Evolutionary conservation across 2,797 vertebrate genomes (phyloP).

Genomic region (Poeciliopsis turneri): DNA sequence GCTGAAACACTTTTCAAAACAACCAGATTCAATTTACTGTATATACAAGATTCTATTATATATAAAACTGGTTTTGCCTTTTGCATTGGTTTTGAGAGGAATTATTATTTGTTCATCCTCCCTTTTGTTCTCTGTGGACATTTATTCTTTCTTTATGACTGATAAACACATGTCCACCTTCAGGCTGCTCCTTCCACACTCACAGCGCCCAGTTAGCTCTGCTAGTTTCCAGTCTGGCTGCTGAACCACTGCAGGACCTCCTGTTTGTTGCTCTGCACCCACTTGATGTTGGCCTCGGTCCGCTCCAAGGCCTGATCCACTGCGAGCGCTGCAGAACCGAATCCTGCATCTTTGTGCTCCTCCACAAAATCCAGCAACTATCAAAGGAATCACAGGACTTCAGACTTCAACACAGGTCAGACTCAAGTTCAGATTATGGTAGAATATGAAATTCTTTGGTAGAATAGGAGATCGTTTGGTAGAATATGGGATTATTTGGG

Average conservation of each 20-base stretch:
- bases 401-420: too few species aligned
- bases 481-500: too few species aligned
- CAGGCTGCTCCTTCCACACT: neutral
- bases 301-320: slow-evolving; percentile 89
- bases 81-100: neutral
- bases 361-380: slow-evolving; percentile 86
- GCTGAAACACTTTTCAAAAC: neutral
- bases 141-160: neutral
- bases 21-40: neutral
- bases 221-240: slow-evolving; percentile 18
- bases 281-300: slow-evolving; percentile 87
- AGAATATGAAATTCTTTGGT: too few species aligned
- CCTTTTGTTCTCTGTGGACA: neutral
- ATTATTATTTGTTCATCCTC: neutral
- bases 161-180: neutral
- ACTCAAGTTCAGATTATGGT: too few species aligned
- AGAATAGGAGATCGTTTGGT: too few species aligned
- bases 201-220: neutral
- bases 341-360: slow-evolving; percentile 77
- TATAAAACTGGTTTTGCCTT: neutral
- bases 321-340: slow-evolving; percentile 85
- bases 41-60: neutral
- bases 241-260: slow-evolving; percentile 81
- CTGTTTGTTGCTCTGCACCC: slow-evolving; percentile 82
- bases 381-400: neutral